Evolutionary conservation across 2,113 vertebrate species (phyloP).

Genomic region (Chauna torquata): DNA sequence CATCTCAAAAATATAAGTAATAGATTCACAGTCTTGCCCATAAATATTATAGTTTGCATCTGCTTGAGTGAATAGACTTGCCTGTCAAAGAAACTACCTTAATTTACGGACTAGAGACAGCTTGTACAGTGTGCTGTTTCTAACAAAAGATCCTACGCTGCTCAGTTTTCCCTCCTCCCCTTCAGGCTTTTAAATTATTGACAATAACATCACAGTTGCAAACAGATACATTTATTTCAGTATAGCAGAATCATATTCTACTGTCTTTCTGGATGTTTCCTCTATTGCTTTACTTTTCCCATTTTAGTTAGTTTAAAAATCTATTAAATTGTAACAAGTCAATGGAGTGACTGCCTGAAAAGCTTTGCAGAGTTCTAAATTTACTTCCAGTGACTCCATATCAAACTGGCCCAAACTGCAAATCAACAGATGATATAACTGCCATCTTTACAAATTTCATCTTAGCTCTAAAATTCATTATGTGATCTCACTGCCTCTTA

Average conservation of each 20-base stretch:
- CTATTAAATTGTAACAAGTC: not conserved
- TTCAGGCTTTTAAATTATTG: slow-evolving; percentile 25
- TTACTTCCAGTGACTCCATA: not conserved
- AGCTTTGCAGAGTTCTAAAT: not conserved
- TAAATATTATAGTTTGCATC: not conserved
- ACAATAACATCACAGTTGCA: not conserved
- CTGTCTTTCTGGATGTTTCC: not conserved
- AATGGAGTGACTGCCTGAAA: not conserved
- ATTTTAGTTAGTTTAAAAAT: not conserved
- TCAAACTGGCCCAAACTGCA: not conserved
- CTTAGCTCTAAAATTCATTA: not conserved
- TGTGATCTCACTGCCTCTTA: slow-evolving; percentile 30
- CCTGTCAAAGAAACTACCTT: not conserved
- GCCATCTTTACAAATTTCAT: not conserved
- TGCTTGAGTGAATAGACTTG: not conserved
- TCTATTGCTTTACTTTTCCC: not conserved
- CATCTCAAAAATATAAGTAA: not conserved
- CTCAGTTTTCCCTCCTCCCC: not conserved
- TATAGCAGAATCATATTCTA: not conserved
- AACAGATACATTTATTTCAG: not conserved
- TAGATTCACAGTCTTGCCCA: not conserved
- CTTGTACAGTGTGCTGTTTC: not conserved
- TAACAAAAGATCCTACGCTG: not conserved
- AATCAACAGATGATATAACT: slow-evolving; percentile 27
- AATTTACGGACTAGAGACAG: not conserved